Conservation (phyloP, 1,140 invertebrate species). For the Aethina tumida region DNA sequence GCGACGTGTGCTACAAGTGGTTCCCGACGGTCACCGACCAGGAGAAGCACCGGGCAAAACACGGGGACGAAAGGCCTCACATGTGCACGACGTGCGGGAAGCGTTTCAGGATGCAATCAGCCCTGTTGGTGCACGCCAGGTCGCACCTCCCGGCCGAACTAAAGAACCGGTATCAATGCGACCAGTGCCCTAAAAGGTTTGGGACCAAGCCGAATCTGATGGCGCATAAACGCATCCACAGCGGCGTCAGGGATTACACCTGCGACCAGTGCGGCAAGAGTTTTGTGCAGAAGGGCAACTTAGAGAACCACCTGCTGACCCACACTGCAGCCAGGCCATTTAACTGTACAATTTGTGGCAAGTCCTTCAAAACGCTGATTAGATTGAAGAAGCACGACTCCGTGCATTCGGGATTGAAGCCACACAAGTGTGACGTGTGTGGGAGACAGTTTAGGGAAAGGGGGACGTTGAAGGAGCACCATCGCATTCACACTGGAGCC, state of each 20-base stretch:
- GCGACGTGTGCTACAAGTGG: slow-evolving; percentile 46
- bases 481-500: slow-evolving; percentile 71
- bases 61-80: slow-evolving; percentile 42
- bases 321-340: slow-evolving; percentile 39
- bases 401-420: slow-evolving; percentile 46
- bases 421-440: slow-evolving; percentile 65
- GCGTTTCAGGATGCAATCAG: slow-evolving; percentile 44
- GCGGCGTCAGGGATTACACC: slow-evolving; percentile 41
- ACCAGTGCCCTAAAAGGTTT: slow-evolving; percentile 46
- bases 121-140: slow-evolving; percentile 42
- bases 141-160: slow-evolving; percentile 45
- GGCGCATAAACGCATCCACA: slow-evolving; percentile 48
- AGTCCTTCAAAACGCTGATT: slow-evolving; percentile 42
- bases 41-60: slow-evolving; percentile 40
- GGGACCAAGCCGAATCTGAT: slow-evolving; percentile 47
- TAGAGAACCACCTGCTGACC: slow-evolving; percentile 48
- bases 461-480: slow-evolving; percentile 49
- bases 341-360: slow-evolving; percentile 39
- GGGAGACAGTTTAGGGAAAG: slow-evolving; percentile 58
- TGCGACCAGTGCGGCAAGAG: slow-evolving; percentile 52
- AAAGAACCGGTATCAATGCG: slow-evolving; percentile 45
- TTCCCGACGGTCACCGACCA: slow-evolving; percentile 39
- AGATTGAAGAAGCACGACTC: slow-evolving; percentile 26
- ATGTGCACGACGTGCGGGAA: slow-evolving; percentile 46
- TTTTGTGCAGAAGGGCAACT: slow-evolving; percentile 49